Percentiles rank a stretch among this genome's conserved stretches.
Evolutionary conservation across 2,797 vertebrate genomes (phyloP).

Genomic region (Gallinago nigripennis): DNA sequence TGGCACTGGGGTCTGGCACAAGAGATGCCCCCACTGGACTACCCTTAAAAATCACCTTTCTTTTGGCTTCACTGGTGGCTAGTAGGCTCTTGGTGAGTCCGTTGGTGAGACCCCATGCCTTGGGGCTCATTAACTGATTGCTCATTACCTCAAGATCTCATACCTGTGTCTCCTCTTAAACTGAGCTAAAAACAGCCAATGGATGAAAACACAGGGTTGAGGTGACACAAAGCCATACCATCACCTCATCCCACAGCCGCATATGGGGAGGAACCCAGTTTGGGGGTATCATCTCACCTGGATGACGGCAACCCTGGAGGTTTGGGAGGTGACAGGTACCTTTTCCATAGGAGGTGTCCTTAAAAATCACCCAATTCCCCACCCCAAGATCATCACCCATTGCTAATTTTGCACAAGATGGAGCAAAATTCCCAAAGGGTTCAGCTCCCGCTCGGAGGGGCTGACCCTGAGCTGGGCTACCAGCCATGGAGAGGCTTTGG

Average conservation of each 20-base stretch:
- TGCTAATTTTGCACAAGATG: rapidly evolving
- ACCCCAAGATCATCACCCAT: neutral
- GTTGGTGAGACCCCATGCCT: neutral
- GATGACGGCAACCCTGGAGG: neutral
- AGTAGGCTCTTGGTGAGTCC: neutral
- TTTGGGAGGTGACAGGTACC: neutral
- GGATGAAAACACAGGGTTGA: rapidly evolving
- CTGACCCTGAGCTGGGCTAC: rapidly evolving
- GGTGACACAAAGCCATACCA: neutral
- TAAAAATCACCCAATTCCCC: neutral
- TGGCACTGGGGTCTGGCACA: rapidly evolving
- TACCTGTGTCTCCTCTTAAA: neutral
- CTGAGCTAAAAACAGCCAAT: neutral
- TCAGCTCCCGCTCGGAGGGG: neutral
- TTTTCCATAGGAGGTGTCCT: neutral
- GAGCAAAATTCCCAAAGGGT: neutral
- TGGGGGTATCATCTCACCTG: neutral
- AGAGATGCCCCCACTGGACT: neutral
- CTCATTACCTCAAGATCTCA: neutral
- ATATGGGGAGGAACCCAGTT: rapidly evolving
- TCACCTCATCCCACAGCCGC: neutral
- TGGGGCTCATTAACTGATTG: neutral
- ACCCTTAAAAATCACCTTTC: neutral
- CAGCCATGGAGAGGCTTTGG: rapidly evolving
- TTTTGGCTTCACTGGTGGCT: neutral